These are phyloP conservation scores for Diloba caeruleocephala DNA, from an alignment of 2,888 invertebrate species.

Conservation along the genomic window DNA sequence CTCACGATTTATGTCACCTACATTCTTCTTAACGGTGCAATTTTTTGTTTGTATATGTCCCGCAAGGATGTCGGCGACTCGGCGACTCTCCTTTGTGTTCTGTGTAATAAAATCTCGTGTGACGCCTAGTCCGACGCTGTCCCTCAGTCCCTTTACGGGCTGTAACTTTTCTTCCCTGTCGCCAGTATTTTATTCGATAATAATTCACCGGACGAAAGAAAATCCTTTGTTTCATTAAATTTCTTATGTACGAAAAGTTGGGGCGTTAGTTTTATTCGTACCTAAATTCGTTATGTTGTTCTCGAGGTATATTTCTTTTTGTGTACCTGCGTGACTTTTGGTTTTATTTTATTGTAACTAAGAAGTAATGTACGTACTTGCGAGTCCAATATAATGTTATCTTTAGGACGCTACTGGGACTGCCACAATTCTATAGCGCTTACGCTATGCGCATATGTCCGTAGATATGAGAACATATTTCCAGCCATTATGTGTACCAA, in stretches of 20 bases:
- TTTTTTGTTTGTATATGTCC: slow-evolving; percentile 69
- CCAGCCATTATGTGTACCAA: too few relatives aligned
- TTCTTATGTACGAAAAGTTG: slow-evolving; percentile 55
- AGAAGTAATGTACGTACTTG: neutral
- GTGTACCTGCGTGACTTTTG: slow-evolving; percentile 4
- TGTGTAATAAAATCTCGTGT: slow-evolving; percentile 81
- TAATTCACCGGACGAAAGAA: slow-evolving; percentile 74
- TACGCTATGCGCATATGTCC: too few relatives aligned
- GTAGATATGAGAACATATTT: too few relatives aligned
- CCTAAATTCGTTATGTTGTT: slow-evolving; percentile 40
- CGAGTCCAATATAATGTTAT: too few relatives aligned
- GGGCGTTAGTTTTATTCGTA: slow-evolving; percentile 62
- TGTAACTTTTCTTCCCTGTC: slow-evolving; percentile 81
- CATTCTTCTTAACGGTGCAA: slow-evolving; percentile 62
- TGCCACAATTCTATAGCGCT: too few relatives aligned
- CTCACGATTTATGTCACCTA: slow-evolving; percentile 33
- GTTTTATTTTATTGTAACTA: slow-evolving; percentile 21
- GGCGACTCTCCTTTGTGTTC: slow-evolving; percentile 71
- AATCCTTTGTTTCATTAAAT: slow-evolving; percentile 78
- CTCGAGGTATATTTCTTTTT: slow-evolving; percentile 21
- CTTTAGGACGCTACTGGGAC: too few relatives aligned
- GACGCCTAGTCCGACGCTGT: slow-evolving; percentile 65
- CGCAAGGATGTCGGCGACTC: slow-evolving; percentile 62
- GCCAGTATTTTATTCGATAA: slow-evolving; percentile 80
- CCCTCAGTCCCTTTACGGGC: slow-evolving; percentile 77